phyloP scores from a whole-genome alignment of 2,113 vertebrate species.

The Odocoileus virginianus region DNA sequence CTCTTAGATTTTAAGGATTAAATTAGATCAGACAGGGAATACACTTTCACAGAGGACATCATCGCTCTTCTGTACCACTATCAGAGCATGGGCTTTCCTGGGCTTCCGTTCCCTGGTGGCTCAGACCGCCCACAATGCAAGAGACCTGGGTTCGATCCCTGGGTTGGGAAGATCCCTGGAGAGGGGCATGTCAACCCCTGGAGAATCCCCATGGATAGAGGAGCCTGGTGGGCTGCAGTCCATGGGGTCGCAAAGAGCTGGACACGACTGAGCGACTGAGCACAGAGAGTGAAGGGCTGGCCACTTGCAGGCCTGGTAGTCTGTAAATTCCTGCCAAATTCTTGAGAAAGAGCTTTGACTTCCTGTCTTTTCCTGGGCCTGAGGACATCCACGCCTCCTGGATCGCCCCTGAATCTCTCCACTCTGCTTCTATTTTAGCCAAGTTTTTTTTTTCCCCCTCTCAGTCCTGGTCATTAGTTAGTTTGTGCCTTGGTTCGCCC shows the following conservation, averaged over 20 bases:
- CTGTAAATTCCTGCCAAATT: background rate
- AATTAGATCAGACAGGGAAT: background rate
- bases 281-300: background rate
- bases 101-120: background rate
- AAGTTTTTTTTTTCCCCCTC: background rate
- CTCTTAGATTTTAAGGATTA: background rate
- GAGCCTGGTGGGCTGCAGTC: background rate
- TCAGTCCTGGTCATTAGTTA: background rate
- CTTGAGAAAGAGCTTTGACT: background rate
- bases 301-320: background rate
- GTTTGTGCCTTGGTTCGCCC: background rate
- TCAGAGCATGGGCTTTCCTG: background rate
- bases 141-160: background rate
- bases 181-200: background rate
- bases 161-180: background rate
- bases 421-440: background rate
- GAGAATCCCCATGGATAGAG: background rate
- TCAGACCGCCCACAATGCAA: background rate
- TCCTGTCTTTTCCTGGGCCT: background rate
- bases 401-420: background rate
- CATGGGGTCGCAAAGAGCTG: background rate
- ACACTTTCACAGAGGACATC: background rate
- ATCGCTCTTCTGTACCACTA: rapidly evolving
- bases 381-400: background rate
- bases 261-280: background rate